These are phyloP conservation scores for Channa maculata DNA, from an alignment of 2,113 vertebrate species.

Conservation along the genomic window DNA sequence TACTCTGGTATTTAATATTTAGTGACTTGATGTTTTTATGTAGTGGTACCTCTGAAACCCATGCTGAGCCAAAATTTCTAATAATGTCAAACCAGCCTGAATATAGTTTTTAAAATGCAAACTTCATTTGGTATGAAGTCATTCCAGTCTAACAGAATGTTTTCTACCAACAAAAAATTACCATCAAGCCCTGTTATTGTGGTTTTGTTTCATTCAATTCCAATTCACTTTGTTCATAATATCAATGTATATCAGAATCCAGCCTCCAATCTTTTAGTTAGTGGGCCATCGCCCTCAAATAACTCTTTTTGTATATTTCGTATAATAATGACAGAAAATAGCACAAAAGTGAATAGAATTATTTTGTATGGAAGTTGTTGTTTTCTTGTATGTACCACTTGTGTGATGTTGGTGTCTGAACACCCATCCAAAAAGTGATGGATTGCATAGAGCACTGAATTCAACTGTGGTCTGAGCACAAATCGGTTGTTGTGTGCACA, in stretches of 20 bases:
- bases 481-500: slow-evolving; percentile 35
- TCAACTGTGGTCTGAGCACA: slow-evolving; percentile 43
- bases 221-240: too few species aligned
- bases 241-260: too few species aligned
- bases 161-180: too few species aligned
- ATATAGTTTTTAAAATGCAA: not conserved
- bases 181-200: not conserved
- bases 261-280: too few species aligned
- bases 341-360: not conserved
- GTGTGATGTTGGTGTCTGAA: slow-evolving; percentile 47
- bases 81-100: not conserved
- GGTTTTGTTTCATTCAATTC: too few species aligned
- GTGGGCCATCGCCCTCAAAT: too few species aligned
- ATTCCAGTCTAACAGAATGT: too few species aligned
- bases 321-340: not conserved
- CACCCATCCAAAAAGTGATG: slow-evolving; percentile 57
- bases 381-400: slow-evolving; percentile 22
- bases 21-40: not conserved
- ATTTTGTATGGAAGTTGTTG: not conserved
- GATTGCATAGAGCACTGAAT: slow-evolving; percentile 42
- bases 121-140: too few species aligned
- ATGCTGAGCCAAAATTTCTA: slow-evolving; percentile 12
- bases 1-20: slow-evolving; percentile 9
- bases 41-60: not conserved
- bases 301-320: too few species aligned